Evolutionary conservation across 2,888 invertebrate species (phyloP), one percentile per base, ranked within the genome.

Genomic region (Nipponacmea schrenckii): DNA sequence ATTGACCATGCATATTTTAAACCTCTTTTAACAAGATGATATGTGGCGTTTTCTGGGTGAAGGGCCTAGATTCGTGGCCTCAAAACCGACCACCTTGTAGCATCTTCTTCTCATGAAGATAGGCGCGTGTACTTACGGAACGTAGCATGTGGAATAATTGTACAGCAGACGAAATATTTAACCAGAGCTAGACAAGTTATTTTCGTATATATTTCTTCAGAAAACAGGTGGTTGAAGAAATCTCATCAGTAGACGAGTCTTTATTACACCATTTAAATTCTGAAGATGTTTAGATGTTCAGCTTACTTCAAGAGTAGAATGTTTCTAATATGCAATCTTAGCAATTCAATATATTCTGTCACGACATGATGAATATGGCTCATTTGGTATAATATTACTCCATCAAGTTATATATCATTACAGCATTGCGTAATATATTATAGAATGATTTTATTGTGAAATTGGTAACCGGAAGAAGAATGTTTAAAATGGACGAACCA

Each of bases 61-160:
- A 39, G 10, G 39, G 39, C 39, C 39, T 39, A 39, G 39, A 39
- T 39, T 39, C 39, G 39, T 39, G 39, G 39, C 39, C 56, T 56
- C 20, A 56, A 24, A 15, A 24, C 56, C 56, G 56, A 56, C 56
- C 56, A 56, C 56, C 56, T 56, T 56, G 56, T 56, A 56, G 56
- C 56, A 56, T 12, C 8, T 10, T 56, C 56, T 20, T 20, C 56
- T 56, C 56, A 14, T 56, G 56, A 24, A 20, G 20, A 5, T 56
- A 56, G 24, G 24, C 56, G 56, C 56, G 56, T 56, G 56, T 20
- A 56, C 56, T 56, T 56, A 20, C 20, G 56, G 20, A 56, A 39
- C 39, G 39, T 56, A 24, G 56, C 56, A 56, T 56, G 20, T 56
- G 56, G 56, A 24, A 56, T 24, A 24, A 56, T 20, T 56, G 20